These are phyloP conservation scores for Herminia tarsipennalis DNA, from an alignment of 2,888 invertebrate species.

Conservation along the genomic window DNA sequence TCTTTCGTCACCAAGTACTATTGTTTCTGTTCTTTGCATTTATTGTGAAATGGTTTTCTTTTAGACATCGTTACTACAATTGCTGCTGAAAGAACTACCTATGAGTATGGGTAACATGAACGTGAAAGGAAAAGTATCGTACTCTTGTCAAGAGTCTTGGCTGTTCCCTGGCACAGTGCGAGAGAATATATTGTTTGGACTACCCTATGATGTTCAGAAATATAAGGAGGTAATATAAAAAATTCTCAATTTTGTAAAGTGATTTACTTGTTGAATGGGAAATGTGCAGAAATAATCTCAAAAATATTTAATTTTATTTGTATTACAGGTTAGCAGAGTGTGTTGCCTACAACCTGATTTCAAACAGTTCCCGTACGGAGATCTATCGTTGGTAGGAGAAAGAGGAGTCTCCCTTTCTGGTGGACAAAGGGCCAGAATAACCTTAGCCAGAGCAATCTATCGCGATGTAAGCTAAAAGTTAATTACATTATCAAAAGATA, in stretches of 20 bases:
- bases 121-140: slow-evolving; percentile 88
- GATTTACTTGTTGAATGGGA: no score
- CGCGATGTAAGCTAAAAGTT: slow-evolving; percentile 85
- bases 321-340: slow-evolving; percentile 84
- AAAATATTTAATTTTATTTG: slow-evolving; percentile 14
- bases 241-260: no score
- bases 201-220: slow-evolving; percentile 84
- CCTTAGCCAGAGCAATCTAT: slow-evolving; percentile 91
- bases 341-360: slow-evolving; percentile 90
- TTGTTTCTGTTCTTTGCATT: no score
- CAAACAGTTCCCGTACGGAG: slow-evolving; percentile 90
- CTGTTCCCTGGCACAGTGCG: slow-evolving; percentile 90
- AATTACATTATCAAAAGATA: background rate
- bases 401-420: slow-evolving; percentile 93
- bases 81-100: slow-evolving; percentile 89
- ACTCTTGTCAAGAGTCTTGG: slow-evolving; percentile 95
- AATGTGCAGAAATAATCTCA: no score
- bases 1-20: no score
- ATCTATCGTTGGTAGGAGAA: slow-evolving; percentile 92
- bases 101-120: slow-evolving; percentile 84
- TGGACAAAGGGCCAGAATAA: slow-evolving; percentile 93
- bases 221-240: slow-evolving; percentile 83
- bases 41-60: slow-evolving; percentile 28
- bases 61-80: slow-evolving; percentile 87
- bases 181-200: slow-evolving; percentile 94